These are phyloP conservation scores for Lasioglossum morio DNA, from an alignment of 2,888 invertebrate species.

Conservation along the genomic window DNA sequence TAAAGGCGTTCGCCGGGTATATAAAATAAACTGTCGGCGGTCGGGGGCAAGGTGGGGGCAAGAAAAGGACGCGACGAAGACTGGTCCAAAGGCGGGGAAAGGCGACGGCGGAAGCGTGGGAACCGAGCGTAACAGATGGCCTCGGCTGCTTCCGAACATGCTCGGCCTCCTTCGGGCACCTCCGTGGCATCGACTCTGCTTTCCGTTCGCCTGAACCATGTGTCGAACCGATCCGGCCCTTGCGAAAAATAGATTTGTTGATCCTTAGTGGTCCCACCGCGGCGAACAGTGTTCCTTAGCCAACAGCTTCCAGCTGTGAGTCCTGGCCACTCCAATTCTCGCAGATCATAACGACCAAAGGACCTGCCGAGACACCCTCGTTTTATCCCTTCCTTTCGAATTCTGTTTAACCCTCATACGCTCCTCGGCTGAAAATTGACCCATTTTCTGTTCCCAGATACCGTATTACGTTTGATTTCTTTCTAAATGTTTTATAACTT, in stretches of 20 bases:
- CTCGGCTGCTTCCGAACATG: conserved; percentile 75
- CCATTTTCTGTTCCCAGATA: no score
- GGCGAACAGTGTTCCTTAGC: not conserved
- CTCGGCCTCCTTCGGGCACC: conserved; percentile 75
- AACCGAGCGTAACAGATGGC: conserved; percentile 82
- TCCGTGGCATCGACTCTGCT: conserved; percentile 60
- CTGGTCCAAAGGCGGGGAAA: conserved; percentile 71
- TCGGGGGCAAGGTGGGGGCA: conserved; percentile 39
- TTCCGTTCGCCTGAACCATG: conserved; percentile 54
- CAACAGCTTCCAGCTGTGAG: not conserved
- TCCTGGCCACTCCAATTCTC: not conserved
- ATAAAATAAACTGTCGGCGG: conserved; percentile 56
- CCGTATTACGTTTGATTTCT: no score
- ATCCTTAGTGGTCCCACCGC: not conserved
- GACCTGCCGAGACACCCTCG: not conserved
- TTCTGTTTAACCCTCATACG: no score
- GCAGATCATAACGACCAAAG: not conserved
- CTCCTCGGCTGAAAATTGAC: no score
- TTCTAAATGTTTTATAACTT: no score
- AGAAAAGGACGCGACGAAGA: conserved; percentile 60
- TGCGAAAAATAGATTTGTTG: conserved; percentile 45
- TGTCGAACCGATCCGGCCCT: conserved; percentile 36
- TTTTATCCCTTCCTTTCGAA: not conserved
- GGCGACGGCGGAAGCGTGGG: conserved; percentile 83
- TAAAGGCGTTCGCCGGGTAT: conserved; percentile 50